A percentile compares a stretch with the other conserved stretches of the same genome.
These are phyloP conservation scores for Drosophila baimaii DNA, from an alignment of 1,140 invertebrate species.

Conservation along the genomic window DNA sequence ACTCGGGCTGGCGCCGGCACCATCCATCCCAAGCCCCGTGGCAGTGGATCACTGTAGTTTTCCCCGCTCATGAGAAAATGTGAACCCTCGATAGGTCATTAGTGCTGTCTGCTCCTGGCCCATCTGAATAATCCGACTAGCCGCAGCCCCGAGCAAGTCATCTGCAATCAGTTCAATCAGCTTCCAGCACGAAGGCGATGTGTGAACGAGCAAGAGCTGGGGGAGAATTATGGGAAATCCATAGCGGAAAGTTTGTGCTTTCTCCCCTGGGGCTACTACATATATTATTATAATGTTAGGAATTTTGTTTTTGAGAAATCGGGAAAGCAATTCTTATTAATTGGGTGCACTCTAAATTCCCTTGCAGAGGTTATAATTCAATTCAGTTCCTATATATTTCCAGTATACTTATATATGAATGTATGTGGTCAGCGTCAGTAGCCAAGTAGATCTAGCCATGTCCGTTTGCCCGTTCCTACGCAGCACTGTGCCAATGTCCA, in stretches of 20 bases:
- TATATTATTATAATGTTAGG: too few species aligned
- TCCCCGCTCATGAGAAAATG: not conserved
- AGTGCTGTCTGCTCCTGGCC: not conserved
- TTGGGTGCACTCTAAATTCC: too few species aligned
- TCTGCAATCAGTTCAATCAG: conserved; percentile 15
- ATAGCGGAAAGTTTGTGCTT: conserved; percentile 13
- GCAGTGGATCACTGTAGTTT: not conserved
- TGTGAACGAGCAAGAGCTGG: not conserved
- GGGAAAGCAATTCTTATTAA: too few species aligned
- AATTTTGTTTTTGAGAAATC: not conserved
- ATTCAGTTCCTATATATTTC: too few species aligned
- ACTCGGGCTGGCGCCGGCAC: not conserved
- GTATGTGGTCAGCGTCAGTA: too few species aligned
- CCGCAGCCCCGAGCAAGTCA: conserved; percentile 15
- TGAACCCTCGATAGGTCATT: not conserved
- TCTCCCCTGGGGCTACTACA: not conserved
- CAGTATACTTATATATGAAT: too few species aligned
- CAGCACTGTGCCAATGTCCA: too few species aligned
- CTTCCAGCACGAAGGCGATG: conserved; percentile 6
- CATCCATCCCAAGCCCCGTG: not conserved
- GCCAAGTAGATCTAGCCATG: too few species aligned
- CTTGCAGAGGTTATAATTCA: too few species aligned
- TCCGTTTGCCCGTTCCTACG: too few species aligned
- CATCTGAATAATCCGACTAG: not conserved
- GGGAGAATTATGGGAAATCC: conserved; percentile 33